phyloP scores from a whole-genome alignment of 2,113 vertebrate genomes.

The Poecile atricapillus region DNA sequence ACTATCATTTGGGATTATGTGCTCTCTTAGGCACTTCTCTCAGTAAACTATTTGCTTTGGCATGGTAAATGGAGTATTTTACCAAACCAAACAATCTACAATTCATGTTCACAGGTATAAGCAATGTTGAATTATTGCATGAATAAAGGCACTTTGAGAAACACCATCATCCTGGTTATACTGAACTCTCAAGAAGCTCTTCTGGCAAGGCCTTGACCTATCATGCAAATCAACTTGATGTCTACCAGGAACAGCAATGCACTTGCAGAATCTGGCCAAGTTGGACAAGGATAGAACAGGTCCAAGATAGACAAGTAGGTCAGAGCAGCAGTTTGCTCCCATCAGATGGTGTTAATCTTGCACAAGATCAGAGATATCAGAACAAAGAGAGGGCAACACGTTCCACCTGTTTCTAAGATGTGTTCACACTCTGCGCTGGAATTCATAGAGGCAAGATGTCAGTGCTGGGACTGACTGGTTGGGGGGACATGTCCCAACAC shows the following conservation, averaged over 20 bases:
- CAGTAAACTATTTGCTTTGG: not conserved
- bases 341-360: not conserved
- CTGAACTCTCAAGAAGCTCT: not conserved
- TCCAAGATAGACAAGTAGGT: not conserved
- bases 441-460: not conserved
- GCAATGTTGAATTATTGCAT: not conserved
- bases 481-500: not conserved
- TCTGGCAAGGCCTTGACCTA: not conserved
- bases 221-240: not conserved
- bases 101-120: not conserved
- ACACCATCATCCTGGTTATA: not conserved
- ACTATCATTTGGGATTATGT: not conserved
- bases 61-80: not conserved
- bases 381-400: not conserved
- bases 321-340: not conserved
- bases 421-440: fast-evolving
- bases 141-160: conserved; percentile 34
- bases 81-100: not conserved
- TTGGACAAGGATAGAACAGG: not conserved
- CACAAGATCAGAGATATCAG: not conserved
- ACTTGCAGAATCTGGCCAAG: not conserved
- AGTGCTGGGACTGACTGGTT: fast-evolving
- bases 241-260: not conserved
- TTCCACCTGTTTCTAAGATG: not conserved
- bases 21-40: not conserved